Base-by-base conservation (phyloP, 2,113 vertebrate genomes). In the Malurus melanocephalus region DNA sequence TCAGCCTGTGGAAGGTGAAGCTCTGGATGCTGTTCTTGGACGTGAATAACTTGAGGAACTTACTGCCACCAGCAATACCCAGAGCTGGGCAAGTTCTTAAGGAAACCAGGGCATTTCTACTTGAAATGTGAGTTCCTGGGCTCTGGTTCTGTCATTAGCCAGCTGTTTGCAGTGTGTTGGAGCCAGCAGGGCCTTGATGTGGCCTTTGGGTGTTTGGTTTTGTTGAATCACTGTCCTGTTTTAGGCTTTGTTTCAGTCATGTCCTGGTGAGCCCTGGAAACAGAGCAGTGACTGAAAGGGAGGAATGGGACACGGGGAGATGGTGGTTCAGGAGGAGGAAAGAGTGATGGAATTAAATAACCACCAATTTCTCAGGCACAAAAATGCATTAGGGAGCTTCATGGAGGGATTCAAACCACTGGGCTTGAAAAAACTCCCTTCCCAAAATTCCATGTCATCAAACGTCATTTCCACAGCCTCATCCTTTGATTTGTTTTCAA, bases 401-500 rank as follows among this genome's bases (percentile, higher is more conserved):
- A 28, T 10, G 40, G 60, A 64, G 66, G 66, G 59, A 87, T 80
- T 84, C 61, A 68, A 83, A 89, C 24, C 74, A 60, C 69, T 32
- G 23, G 32, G n/a, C 66, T 82, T 38, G 51, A 76, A 91, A 79
- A 77, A 61, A 42, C 22, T 40, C 69, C 57, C 16, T 75, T 85
- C 67, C 60, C 81, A 28, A 71, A 87, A 71, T 74, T 83, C 57
- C 46, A 1, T 45, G 45, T 48, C 52, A 93, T 93, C 68, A 85
- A 53, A 46, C 0, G 0, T 22, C 17, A 42, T 52, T 94, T 90
- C 62, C 51, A 80, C 43, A 55, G 61, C 27, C 77, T 46, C 21
- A 32, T 69, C 40, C 85, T 94, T 88, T 92, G 85, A 92, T 95
- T 94, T 89, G 20, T 75, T 81, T 94, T 88, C 89, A 87, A 88